Evolutionary conservation across 2,113 vertebrate genomes (phyloP).

Genomic region (Telmatochromis brachygnathus): DNA sequence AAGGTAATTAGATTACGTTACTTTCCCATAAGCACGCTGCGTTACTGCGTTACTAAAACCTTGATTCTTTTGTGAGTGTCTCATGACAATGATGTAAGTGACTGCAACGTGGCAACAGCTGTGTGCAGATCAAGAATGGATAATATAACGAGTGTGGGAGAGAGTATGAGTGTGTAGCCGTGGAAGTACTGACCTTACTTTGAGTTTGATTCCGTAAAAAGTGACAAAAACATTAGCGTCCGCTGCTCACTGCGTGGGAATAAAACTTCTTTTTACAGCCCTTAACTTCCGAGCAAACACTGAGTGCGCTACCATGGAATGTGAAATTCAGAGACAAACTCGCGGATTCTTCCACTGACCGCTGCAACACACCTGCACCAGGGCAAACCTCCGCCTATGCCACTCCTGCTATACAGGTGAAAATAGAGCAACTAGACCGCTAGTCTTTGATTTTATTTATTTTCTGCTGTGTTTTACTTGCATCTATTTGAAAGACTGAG

Average conservation of each 20-base stretch:
- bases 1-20: neutral
- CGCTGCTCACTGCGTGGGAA: accelerated
- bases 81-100: neutral
- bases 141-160: accelerated
- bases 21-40: neutral
- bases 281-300: accelerated
- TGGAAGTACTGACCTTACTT: neutral
- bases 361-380: neutral
- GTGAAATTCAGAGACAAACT: neutral
- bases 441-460: too few species aligned
- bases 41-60: neutral
- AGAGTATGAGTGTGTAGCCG: accelerated
- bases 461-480: too few species aligned
- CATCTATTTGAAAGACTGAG: too few species aligned
- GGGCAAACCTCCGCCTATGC: too few species aligned
- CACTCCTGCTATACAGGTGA: too few species aligned
- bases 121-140: neutral
- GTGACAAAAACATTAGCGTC: neutral
- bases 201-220: neutral
- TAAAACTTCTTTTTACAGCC: neutral
- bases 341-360: too few species aligned
- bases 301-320: accelerated
- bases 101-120: neutral
- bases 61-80: neutral
- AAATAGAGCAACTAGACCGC: too few species aligned